phyloP scores from a whole-genome alignment of 2,888 invertebrate species.

The Leptopilina myrica region DNA sequence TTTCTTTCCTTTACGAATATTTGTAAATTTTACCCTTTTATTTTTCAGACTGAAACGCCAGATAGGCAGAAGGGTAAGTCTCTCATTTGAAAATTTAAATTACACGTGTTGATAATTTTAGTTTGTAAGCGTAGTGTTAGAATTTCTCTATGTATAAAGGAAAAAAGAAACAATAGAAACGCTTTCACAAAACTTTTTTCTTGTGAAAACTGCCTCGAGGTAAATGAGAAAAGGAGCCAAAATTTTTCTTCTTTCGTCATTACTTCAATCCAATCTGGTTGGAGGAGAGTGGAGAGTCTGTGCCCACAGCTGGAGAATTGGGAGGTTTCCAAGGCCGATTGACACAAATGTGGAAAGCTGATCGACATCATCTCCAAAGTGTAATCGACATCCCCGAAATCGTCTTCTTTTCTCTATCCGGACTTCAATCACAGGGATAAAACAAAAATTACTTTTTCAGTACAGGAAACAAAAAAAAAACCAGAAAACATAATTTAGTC shows the following conservation, averaged over 20 bases:
- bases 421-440: not conserved
- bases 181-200: slow-evolving; percentile 15
- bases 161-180: slow-evolving; percentile 31
- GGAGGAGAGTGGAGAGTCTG: not conserved
- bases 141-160: slow-evolving; percentile 2
- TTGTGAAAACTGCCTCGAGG: slow-evolving; percentile 16
- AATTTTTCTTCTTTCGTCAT: not conserved
- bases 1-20: no score
- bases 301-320: slow-evolving; percentile 9
- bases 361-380: not conserved
- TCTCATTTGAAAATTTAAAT: slow-evolving; percentile 35
- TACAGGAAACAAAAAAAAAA: slow-evolving; percentile 46
- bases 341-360: slow-evolving; percentile 42
- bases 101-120: not conserved
- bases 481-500: slow-evolving; percentile 61
- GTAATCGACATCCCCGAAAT: not conserved
- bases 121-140: slow-evolving; percentile 30
- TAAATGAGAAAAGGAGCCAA: slow-evolving; percentile 2
- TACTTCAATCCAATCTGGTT: not conserved
- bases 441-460: not conserved
- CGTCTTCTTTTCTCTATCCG: slow-evolving; percentile 1
- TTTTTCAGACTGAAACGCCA: slow-evolving; percentile 72
- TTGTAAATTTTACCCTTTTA: not conserved
- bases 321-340: slow-evolving; percentile 22
- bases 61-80: slow-evolving; percentile 74